Evolutionary conservation across 2,113 vertebrate genomes (phyloP), one percentile per base, ranked within the genome.

Genomic region (Hypanus sabinus): DNA sequence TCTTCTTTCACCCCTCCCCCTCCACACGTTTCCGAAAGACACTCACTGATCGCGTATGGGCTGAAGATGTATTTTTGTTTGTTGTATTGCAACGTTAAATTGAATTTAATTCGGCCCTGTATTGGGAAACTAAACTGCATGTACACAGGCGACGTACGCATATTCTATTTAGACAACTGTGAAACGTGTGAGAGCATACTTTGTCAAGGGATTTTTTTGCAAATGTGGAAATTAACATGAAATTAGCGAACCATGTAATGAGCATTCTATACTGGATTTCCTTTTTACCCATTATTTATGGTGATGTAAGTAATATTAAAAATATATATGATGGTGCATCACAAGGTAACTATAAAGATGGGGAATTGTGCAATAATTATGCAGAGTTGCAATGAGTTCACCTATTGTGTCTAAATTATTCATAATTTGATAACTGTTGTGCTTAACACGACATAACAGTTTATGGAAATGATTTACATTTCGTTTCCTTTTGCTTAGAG

Each of bases 141-240:
- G 22, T 4, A 36, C n/a, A 79, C 76, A 79, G 1, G 16, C 57
- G 68, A 30, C 68, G 60, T 24, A 46, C 46, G 46, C 46, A 16
- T 55, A 55, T 73, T 71, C 68, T 93, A 46, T 65, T 1, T 20
- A 36, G 68, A 68, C 65, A 27, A 30, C 36, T 55, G 91, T 46
- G 70, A 73, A 70, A 73, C 70, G 22, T 93, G 62, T 62, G 60
- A 65, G 9, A 33, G 85, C 27, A 33, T 65, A 93, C 68, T 38
- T 30, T 93, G 70, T 14, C 68, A 46, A 93, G 70, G 91, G 38
- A 38, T 71, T 75, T 93, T 85, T 87, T 73, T 38, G 33, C 36
- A 93, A 93, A 93, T 93, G 91, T 93, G 70, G 91, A 93, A 93
- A 93, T 93, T 93, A 93, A 93, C 91, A 73, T 93, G 91, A 73